Evolutionary conservation across 64 coral and sea anemone species (phyloP).

Genomic region (Actinia tenebrosa): DNA sequence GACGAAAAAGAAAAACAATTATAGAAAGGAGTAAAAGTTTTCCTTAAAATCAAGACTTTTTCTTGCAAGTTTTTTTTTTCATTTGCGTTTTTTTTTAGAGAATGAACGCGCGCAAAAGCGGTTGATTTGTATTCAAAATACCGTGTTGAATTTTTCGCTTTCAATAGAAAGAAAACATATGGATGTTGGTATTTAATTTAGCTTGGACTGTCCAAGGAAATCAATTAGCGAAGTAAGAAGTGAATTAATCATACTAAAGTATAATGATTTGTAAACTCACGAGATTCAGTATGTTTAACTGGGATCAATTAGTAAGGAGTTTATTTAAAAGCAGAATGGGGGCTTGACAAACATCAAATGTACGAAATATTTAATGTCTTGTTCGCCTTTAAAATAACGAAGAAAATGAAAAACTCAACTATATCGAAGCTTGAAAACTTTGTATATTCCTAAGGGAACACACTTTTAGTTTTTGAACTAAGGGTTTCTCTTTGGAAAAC

Average conservation of each 20-base stretch:
- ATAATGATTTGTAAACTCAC: slow-evolving; percentile 99
- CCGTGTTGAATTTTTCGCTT: background rate
- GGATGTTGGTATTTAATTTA: slow-evolving; percentile 67
- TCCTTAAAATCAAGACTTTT: no score
- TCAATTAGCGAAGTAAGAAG: slow-evolving; percentile 78
- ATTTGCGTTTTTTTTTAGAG: background rate
- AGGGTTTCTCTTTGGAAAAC: background rate
- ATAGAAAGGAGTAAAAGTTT: background rate
- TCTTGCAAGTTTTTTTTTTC: background rate
- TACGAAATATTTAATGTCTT: background rate
- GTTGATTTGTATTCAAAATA: background rate
- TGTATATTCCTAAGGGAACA: background rate
- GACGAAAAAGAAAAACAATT: background rate
- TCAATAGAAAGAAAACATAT: slow-evolving; percentile 45
- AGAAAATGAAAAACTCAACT: background rate
- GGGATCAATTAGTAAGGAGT: slow-evolving; percentile 92
- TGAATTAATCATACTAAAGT: slow-evolving; percentile 95
- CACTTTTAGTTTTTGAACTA: background rate
- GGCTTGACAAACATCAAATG: slow-evolving; percentile 69
- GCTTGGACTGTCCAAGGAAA: slow-evolving; percentile 63
- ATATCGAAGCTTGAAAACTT: background rate
- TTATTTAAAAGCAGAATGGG: slow-evolving; percentile 91
- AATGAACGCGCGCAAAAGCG: background rate
- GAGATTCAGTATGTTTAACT: slow-evolving; percentile 96
- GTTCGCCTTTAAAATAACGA: background rate